A percentile compares a stretch with the other conserved stretches of the same genome.
phyloP scores from a whole-genome alignment of 2,888 invertebrate genomes.

The Carpatolechia fugitivella region DNA sequence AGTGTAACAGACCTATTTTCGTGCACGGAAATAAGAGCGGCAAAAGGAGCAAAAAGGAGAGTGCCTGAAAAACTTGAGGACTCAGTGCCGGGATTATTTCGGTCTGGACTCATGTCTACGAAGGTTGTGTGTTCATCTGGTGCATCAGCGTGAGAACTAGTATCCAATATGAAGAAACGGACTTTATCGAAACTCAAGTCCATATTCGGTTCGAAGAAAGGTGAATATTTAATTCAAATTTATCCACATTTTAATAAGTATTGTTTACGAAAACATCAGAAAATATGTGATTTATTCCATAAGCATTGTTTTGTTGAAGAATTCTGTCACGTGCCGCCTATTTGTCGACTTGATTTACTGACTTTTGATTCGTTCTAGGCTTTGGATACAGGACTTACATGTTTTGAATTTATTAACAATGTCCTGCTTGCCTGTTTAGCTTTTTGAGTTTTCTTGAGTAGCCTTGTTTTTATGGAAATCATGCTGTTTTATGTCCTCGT shows the following conservation, averaged over 20 bases:
- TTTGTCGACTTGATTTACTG: constrained; percentile 17
- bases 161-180: constrained; percentile 66
- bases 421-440: not conserved
- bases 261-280: not conserved
- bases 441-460: not conserved
- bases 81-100: constrained; percentile 71
- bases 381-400: constrained; percentile 8
- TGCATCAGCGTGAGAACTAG: constrained; percentile 34
- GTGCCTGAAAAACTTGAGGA: constrained; percentile 75
- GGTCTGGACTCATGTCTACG: constrained; percentile 62
- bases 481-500: not conserved
- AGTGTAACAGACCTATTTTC: constrained; percentile 77
- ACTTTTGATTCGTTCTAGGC: not conserved
- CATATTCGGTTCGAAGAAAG: constrained; percentile 69
- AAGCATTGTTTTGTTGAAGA: constrained; percentile 27
- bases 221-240: constrained; percentile 38
- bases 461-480: not conserved
- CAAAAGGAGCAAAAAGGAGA: constrained; percentile 76
- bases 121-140: constrained; percentile 48
- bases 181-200: constrained; percentile 71
- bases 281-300: constrained; percentile 4
- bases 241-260: not conserved
- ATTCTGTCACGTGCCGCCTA: constrained; percentile 27
- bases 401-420: constrained; percentile 9
- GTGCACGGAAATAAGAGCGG: constrained; percentile 79